A percentile compares a stretch with the other conserved stretches of the same genome.
phyloP scores from a whole-genome alignment of 37 sponge, comb jelly and placozoan genomes.

The Agelas oroides region DNA sequence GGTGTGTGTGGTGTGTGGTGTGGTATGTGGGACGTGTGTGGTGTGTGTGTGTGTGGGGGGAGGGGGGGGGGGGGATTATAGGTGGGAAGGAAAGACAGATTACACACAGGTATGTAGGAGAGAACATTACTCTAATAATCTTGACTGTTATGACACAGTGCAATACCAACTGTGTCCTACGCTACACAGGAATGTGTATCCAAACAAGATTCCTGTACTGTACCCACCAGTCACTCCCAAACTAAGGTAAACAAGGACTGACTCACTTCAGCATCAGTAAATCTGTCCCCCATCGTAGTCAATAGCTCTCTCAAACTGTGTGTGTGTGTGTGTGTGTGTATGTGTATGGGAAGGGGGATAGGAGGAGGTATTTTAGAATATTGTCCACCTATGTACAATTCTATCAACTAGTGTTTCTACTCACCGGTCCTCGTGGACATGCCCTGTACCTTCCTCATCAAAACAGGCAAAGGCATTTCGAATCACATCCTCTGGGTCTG shows the following conservation, averaged over 20 bases:
- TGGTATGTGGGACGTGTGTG: background rate
- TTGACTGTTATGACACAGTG: no score
- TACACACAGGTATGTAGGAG: no score
- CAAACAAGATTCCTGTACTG: no score
- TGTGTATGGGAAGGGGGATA: no score
- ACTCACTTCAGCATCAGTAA: slow-evolving; percentile 74
- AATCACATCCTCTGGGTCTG: slow-evolving; percentile 99
- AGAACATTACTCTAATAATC: no score
- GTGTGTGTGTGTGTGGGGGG: background rate
- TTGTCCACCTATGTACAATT: no score
- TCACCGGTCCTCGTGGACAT: slow-evolving; percentile 93
- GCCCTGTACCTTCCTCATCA: slow-evolving; percentile 95
- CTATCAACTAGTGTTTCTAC: background rate
- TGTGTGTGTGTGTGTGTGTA: no score
- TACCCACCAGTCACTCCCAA: no score
- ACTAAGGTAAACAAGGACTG: background rate
- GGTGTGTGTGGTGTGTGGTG: background rate
- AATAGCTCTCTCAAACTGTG: slow-evolving; percentile 88
- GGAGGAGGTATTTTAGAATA: no score
- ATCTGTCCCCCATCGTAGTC: slow-evolving; percentile 97
- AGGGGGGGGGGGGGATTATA: background rate
- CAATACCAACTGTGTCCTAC: no score
- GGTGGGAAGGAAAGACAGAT: no score
- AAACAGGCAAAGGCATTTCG: slow-evolving; percentile 98
- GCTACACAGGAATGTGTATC: no score